phyloP scores from a whole-genome alignment of 1,140 invertebrate species.

The Leptopilina clavipes region DNA sequence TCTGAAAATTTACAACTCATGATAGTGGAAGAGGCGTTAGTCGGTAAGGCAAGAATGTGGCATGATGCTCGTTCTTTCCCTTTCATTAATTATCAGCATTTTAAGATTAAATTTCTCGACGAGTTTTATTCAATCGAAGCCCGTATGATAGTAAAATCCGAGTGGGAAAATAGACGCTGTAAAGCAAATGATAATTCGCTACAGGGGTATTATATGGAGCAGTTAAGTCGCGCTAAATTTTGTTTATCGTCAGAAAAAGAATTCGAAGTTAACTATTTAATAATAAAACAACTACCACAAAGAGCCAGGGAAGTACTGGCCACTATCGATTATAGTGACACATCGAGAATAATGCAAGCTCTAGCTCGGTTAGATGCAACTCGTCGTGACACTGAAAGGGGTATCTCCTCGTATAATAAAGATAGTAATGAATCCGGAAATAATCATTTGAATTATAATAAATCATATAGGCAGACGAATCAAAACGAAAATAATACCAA shows the following conservation, averaged over 20 bases:
- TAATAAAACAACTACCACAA: background rate
- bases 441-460: no score
- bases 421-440: no score
- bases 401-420: background rate
- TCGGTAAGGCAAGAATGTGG: background rate
- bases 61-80: background rate
- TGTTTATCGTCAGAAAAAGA: background rate
- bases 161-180: background rate
- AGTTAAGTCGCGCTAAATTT: background rate
- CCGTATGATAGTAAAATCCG: background rate
- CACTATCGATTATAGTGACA: background rate
- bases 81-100: background rate
- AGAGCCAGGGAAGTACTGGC: background rate
- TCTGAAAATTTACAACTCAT: background rate
- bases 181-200: background rate
- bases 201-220: background rate
- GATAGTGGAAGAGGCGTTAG: background rate
- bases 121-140: background rate
- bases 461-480: no score
- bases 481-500: no score
- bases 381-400: background rate
- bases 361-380: background rate
- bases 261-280: background rate
- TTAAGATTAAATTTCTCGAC: background rate
- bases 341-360: background rate